Conservation (phyloP, 2,888 invertebrate species). For the Eilema caniola region DNA sequence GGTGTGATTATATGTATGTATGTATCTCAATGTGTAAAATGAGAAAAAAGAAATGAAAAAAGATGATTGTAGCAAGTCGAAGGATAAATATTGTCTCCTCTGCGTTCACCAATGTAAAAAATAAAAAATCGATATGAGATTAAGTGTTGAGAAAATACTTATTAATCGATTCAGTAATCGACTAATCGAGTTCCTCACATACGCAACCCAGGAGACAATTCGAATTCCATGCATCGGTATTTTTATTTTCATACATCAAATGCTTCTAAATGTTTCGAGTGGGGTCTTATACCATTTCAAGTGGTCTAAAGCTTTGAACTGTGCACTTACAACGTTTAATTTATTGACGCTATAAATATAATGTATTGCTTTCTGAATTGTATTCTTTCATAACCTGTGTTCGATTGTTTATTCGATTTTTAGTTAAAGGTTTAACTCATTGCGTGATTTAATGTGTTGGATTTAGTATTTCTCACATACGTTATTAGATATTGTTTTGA, state of each 20-base stretch:
- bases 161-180: background rate
- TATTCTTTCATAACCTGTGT: slow-evolving; percentile 19
- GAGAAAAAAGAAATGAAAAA: too few relatives aligned
- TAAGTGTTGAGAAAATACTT: background rate
- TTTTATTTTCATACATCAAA: slow-evolving; percentile 20
- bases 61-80: too few relatives aligned
- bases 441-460: background rate
- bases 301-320: slow-evolving; percentile 39
- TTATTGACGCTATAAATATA: slow-evolving; percentile 41
- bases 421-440: slow-evolving; percentile 9
- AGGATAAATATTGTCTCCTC: too few relatives aligned
- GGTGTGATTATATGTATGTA: too few relatives aligned
- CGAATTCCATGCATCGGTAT: slow-evolving; percentile 19
- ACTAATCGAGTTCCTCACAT: slow-evolving; percentile 13
- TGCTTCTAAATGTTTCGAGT: slow-evolving; percentile 33
- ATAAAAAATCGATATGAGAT: too few relatives aligned
- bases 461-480: background rate
- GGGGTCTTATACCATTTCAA: slow-evolving; percentile 36
- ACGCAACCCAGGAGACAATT: slow-evolving; percentile 12
- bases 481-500: slow-evolving; percentile 1
- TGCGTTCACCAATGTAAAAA: too few relatives aligned
- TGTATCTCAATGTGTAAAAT: too few relatives aligned
- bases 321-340: slow-evolving; percentile 35
- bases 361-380: slow-evolving; percentile 33
- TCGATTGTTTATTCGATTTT: slow-evolving; percentile 33